Evolutionary conservation across 2,797 vertebrate genomes (phyloP), one percentile per base, ranked within the genome.

Genomic region (Melanotaenia parkinsoni): DNA sequence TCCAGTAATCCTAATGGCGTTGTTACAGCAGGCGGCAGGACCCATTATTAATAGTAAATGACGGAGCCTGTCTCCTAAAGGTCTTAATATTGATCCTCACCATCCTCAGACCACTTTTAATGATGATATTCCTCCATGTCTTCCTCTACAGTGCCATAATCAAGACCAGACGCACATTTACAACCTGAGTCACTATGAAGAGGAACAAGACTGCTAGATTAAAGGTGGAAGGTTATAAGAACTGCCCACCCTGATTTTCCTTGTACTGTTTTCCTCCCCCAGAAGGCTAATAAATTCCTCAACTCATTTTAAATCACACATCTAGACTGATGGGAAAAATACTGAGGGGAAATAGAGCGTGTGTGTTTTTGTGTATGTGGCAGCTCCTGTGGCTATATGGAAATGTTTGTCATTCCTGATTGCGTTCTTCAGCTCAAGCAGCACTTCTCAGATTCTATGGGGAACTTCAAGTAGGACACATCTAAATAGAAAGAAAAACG

Each of bases 1-100:
- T 83, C 59, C 63, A 64, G 67, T 74, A 57, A 40, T 73, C 68
- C 69, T 88, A 88, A 88, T 89, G 70, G 65, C 67, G 54, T 87
- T 87, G 85, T 85, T 89, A 88, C 85, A 84, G 79, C 85, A 82
- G 69, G 66, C 60, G 18, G 81, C 60, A 70, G 38, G 66, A 30
- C 30, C 76, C 59, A 82, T 88, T 89, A 91, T 91, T 88, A 92
- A 90, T 88, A 85, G 83, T 88, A 90, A 91, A 88, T 91, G 88
- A 85, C 83, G 77, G 50, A 58, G 64, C 24, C 14, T 84, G 70
- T 82, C 77, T 86, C 73, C 82, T 88, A 88, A 89, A 92, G 91
- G 91, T 91, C 89, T 83, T 80, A 69, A 73, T 89, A 92, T 93
- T 89, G 91, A 93, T 91, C 71, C 63, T 57, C 13, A 61, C 67